Percentiles rank a stretch among this genome's conserved stretches.
These are phyloP conservation scores for Scytalopus superciliaris DNA, from an alignment of 2,113 vertebrate species.

Conservation along the genomic window DNA sequence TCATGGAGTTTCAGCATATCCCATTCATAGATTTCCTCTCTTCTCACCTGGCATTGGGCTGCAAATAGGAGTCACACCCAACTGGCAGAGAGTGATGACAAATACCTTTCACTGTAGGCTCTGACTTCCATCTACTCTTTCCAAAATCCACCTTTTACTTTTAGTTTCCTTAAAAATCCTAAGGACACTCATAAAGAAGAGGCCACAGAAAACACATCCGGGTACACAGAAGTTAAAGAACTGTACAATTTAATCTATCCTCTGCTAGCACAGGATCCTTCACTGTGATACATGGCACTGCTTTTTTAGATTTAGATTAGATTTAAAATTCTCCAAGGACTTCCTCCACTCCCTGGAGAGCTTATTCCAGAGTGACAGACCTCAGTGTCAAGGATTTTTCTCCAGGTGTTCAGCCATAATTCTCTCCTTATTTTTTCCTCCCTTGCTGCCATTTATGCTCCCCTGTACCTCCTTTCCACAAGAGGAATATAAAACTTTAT, in stretches of 20 bases:
- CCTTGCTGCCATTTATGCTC: not conserved
- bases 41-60: not conserved
- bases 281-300: not conserved
- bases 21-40: not conserved
- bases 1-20: not conserved
- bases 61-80: not conserved
- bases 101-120: not conserved
- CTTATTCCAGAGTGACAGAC: not conserved
- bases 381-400: not conserved
- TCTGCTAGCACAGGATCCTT: not conserved
- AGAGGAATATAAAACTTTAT: not conserved
- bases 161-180: not conserved
- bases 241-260: not conserved
- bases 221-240: not conserved
- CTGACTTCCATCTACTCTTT: not conserved
- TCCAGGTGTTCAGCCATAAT: not conserved
- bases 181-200: not conserved
- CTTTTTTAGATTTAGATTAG: not conserved
- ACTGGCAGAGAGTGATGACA: not conserved
- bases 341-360: not conserved
- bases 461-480: not conserved
- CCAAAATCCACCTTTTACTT: not conserved
- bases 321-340: not conserved
- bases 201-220: not conserved
- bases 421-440: not conserved